These are phyloP conservation scores for Tetramorium simillimum DNA, from an alignment of 1,140 invertebrate genomes.

Conservation along the genomic window DNA sequence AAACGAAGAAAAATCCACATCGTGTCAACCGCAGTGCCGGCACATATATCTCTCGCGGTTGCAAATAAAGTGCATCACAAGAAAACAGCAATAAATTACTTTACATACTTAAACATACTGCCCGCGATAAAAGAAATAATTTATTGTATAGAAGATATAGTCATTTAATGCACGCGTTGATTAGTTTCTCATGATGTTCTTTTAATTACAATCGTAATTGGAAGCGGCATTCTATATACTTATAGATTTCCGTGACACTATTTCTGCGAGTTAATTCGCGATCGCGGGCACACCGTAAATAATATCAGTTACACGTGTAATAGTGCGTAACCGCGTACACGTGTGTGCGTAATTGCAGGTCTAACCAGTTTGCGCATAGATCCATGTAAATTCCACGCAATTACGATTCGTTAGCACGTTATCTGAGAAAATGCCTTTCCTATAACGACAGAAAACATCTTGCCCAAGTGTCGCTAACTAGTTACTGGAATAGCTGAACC, in stretches of 20 bases:
- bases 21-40: not conserved
- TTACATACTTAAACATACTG: no score
- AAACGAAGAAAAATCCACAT: not conserved
- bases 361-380: conserved; percentile 18
- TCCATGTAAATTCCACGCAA: conserved; percentile 32
- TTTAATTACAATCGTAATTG: conserved; percentile 31
- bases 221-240: conserved; percentile 21
- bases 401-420: conserved; percentile 25
- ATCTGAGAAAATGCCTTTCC: conserved; percentile 8
- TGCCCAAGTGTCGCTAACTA: not conserved
- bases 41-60: not conserved
- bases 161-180: conserved; percentile 34
- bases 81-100: not conserved
- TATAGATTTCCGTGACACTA: conserved; percentile 26
- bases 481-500: not conserved
- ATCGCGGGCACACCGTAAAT: conserved; percentile 10
- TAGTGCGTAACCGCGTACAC: not conserved
- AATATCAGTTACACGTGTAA: conserved; percentile 29
- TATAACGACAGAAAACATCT: not conserved
- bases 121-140: conserved; percentile 48
- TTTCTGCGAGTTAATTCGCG: not conserved
- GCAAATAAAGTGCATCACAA: not conserved
- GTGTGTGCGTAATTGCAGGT: not conserved
- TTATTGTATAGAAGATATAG: conserved; percentile 3
- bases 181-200: conserved; percentile 14